phyloP scores from a whole-genome alignment of 2,888 invertebrate genomes.

The Meteorus cinctellus region DNA sequence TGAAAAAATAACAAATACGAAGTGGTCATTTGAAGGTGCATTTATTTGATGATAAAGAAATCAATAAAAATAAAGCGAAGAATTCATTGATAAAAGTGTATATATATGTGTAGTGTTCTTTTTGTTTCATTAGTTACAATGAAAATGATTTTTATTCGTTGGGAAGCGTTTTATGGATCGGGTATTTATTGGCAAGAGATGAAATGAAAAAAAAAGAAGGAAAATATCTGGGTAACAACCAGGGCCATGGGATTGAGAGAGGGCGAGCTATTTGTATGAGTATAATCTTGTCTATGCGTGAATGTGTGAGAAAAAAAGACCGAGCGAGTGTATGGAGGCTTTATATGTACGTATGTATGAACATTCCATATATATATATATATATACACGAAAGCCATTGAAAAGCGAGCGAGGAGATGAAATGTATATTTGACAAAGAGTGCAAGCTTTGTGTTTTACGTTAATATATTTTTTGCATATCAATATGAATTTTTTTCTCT shows the following conservation, averaged over 20 bases:
- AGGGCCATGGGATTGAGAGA: conserved; percentile 35
- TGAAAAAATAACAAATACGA: neutral
- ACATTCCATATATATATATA: too few relatives aligned
- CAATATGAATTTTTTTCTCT: neutral
- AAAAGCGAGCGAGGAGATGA: too few relatives aligned
- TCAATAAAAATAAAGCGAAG: neutral
- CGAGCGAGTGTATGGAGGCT: conserved; percentile 9
- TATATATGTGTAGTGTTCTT: conserved; percentile 2
- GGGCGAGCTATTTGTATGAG: conserved; percentile 3
- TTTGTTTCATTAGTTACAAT: neutral
- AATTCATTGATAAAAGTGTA: conserved; percentile 2
- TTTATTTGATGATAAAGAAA: neutral
- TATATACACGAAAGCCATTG: too few relatives aligned
- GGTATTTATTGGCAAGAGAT: conserved; percentile 20
- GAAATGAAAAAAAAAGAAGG: neutral
- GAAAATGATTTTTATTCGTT: conserved; percentile 1
- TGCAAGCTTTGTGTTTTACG: neutral
- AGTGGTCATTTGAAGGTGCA: conserved; percentile 9
- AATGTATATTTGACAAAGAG: neutral
- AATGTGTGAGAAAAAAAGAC: conserved; percentile 22
- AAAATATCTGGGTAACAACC: neutral
- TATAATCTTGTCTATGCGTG: conserved; percentile 10
- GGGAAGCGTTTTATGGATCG: conserved; percentile 7
- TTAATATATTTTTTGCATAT: neutral
- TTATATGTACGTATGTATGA: too few relatives aligned